A percentile compares a stretch with the other conserved stretches of the same genome.
Evolutionary conservation across 30 jellyfish, hydroid and myxozoan genomes (phyloP).

Genomic region (Turritopsis rubra): DNA sequence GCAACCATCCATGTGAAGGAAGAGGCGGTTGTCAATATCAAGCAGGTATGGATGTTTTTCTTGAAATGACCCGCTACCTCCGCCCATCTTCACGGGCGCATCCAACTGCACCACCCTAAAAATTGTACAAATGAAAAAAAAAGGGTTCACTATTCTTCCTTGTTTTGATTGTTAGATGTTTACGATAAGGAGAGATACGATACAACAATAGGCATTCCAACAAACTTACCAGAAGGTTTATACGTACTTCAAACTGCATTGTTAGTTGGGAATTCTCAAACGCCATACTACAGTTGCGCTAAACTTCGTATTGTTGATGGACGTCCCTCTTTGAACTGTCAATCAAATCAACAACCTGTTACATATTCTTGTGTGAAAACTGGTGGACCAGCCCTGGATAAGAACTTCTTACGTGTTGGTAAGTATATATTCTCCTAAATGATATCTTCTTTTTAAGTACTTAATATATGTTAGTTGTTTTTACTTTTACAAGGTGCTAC

Average conservation of each 20-base stretch:
- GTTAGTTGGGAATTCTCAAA: constrained; percentile 33
- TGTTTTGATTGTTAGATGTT: constrained; percentile 1
- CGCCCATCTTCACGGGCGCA: no score
- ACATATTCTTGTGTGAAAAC: constrained; percentile 22
- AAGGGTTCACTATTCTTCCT: background rate
- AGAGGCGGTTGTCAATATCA: constrained; percentile 42
- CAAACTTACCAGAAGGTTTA: constrained; percentile 23
- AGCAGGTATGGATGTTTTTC: constrained; percentile 34
- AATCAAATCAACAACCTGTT: constrained; percentile 6
- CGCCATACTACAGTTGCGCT: constrained; percentile 45
- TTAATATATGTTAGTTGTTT: background rate
- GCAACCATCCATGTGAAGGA: constrained; percentile 45
- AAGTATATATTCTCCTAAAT: background rate
- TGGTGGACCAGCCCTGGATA: constrained; percentile 32
- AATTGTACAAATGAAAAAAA: constrained; percentile 10
- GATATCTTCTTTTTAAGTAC: background rate
- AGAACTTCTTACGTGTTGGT: background rate
- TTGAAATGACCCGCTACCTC: no score
- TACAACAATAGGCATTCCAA: constrained; percentile 29
- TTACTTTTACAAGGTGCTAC: background rate
- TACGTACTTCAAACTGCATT: constrained; percentile 15
- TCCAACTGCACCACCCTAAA: no score
- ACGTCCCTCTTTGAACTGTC: constrained; percentile 12
- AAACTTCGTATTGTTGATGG: constrained; percentile 19
- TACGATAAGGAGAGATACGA: constrained; percentile 31